These are phyloP conservation scores for Plagodis pulveraria DNA, from an alignment of 2,888 invertebrate genomes.

Conservation along the genomic window DNA sequence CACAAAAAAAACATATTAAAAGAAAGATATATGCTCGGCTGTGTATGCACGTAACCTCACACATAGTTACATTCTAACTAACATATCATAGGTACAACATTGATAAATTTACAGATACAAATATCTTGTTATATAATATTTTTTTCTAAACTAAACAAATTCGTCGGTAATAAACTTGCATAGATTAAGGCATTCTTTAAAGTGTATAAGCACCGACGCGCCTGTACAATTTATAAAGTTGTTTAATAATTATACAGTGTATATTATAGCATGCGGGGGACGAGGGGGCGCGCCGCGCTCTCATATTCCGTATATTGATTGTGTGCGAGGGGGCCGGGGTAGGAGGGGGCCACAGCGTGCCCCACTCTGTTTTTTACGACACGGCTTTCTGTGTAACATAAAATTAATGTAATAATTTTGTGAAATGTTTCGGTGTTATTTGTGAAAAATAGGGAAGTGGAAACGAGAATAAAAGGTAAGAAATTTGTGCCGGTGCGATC, in stretches of 20 bases:
- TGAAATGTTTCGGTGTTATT: conserved; percentile 84
- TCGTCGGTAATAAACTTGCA: neutral
- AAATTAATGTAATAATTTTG: conserved; percentile 83
- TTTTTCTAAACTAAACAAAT: conserved; percentile 15
- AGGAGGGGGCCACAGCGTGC: conserved; percentile 85
- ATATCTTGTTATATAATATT: conserved; percentile 30
- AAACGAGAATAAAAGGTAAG: conserved; percentile 80
- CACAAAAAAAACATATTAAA: neutral
- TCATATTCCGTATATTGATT: conserved; percentile 86
- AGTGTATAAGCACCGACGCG: conserved; percentile 60
- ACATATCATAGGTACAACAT: neutral
- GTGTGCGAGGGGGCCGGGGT: conserved; percentile 84
- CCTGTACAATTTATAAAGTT: conserved; percentile 79
- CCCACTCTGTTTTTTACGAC: conserved; percentile 86
- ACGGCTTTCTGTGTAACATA: conserved; percentile 86
- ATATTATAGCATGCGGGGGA: conserved; percentile 84
- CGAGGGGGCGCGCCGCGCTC: conserved; percentile 84
- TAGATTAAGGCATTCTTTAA: conserved; percentile 17
- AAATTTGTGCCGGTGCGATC: conserved; percentile 62
- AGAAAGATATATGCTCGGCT: neutral
- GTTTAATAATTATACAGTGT: conserved; percentile 82
- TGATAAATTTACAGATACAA: conserved; percentile 10
- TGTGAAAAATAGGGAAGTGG: conserved; percentile 81
- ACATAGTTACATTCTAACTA: conserved; percentile 3
- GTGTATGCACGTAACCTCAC: conserved; percentile 12